These are phyloP conservation scores for Heliconius nattereri DNA, from an alignment of 1,140 invertebrate species.

Conservation along the genomic window DNA sequence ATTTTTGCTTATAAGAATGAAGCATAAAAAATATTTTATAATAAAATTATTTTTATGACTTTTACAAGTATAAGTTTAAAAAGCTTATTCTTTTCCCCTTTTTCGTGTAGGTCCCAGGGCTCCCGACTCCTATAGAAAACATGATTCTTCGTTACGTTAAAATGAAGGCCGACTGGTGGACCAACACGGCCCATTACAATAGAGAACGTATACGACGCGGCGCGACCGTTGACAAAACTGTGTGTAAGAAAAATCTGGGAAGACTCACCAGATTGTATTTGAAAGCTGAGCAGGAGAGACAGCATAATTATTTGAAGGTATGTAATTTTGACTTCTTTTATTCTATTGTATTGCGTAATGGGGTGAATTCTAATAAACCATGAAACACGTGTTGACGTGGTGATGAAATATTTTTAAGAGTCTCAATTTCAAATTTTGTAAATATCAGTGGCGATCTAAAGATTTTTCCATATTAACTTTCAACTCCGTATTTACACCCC, in stretches of 20 bases:
- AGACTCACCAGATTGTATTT: conserved; percentile 97
- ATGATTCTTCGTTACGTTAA: conserved; percentile 99
- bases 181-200: conserved; percentile 99
- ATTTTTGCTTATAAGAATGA: too few relatives aligned
- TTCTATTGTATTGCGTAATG: too few relatives aligned
- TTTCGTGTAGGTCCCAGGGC: conserved; percentile 89
- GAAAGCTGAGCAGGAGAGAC: conserved; percentile 99
- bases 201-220: conserved; percentile 96
- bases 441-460: too few relatives aligned
- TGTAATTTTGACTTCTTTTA: neutral
- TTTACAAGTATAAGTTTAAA: neutral
- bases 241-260: conserved; percentile 99
- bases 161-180: conserved; percentile 99
- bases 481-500: too few relatives aligned
- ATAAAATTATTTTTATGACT: too few relatives aligned
- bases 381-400: too few relatives aligned
- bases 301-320: conserved; percentile 98
- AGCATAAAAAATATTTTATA: too few relatives aligned
- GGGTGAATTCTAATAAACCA: too few relatives aligned
- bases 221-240: conserved; percentile 99
- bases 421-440: too few relatives aligned
- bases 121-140: conserved; percentile 99
- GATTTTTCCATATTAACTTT: too few relatives aligned
- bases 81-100: neutral
- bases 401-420: too few relatives aligned